Percentiles rank a stretch among this genome's conserved stretches.
Conservation (phyloP, 2,113 vertebrate genomes). For the Sceloporus undulatus region DNA sequence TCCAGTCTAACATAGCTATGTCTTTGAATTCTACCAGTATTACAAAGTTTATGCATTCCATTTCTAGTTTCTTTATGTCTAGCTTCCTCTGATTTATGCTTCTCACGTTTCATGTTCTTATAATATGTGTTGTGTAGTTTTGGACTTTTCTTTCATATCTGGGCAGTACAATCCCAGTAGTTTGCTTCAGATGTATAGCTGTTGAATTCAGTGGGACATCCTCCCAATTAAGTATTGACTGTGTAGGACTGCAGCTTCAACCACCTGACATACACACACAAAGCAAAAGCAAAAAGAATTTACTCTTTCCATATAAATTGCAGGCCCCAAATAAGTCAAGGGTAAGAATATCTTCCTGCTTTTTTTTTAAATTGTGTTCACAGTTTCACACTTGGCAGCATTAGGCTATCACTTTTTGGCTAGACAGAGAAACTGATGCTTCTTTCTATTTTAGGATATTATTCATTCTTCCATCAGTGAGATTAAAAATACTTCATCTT, state of each 20-base stretch:
- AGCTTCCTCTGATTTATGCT: too few species aligned
- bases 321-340: not conserved
- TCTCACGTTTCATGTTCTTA: too few species aligned
- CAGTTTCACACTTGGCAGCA: conserved; percentile 9
- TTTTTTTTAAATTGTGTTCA: not conserved
- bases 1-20: too few species aligned
- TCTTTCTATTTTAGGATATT: conserved; percentile 17
- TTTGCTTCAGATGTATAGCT: too few species aligned
- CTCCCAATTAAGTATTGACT: not conserved
- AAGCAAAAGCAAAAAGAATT: not conserved
- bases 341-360: conserved; percentile 6
- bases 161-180: too few species aligned
- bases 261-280: not conserved
- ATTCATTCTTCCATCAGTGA: conserved; percentile 19
- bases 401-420: conserved; percentile 10
- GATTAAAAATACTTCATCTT: conserved; percentile 14
- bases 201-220: not conserved
- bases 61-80: too few species aligned
- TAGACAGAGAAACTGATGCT: not conserved
- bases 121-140: too few species aligned
- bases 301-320: not conserved
- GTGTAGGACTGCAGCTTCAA: not conserved
- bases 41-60: too few species aligned
- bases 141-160: too few species aligned
- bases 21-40: too few species aligned